Evolutionary conservation across 2,113 vertebrate species (phyloP).

Genomic region (Bufo gargarizans): DNA sequence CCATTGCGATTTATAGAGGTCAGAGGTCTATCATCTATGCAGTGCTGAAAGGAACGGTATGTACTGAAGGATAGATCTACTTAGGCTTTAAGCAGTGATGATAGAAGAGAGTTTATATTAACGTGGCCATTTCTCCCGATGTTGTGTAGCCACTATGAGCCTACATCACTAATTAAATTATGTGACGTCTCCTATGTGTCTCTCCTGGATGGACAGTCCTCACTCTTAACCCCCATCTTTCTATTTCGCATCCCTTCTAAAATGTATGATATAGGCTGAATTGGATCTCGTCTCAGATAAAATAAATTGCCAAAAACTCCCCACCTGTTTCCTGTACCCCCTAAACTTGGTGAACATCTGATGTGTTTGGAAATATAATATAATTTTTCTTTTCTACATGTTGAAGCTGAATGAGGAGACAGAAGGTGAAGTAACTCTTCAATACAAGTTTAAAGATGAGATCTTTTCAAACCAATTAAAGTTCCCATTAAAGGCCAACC

Average conservation of each 20-base stretch:
- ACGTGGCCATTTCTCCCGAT: not conserved
- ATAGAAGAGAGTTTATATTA: not conserved
- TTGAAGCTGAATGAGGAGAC: not conserved
- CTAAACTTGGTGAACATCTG: too few relatives aligned
- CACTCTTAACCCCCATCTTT: too few relatives aligned
- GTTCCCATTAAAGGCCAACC: constrained; percentile 59
- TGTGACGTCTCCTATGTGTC: too few relatives aligned
- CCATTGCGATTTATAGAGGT: constrained; percentile 62
- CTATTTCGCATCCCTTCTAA: too few relatives aligned
- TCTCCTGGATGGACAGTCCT: too few relatives aligned
- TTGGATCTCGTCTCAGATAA: too few relatives aligned
- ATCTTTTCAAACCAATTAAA: constrained; percentile 51
- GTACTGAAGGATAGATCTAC: too few relatives aligned
- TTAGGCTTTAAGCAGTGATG: not conserved
- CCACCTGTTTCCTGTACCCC: too few relatives aligned
- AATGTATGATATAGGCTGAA: too few relatives aligned
- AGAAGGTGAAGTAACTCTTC: constrained; percentile 58
- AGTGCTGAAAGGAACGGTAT: constrained; percentile 59
- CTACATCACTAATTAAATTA: not conserved
- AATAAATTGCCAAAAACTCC: too few relatives aligned
- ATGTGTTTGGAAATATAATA: too few relatives aligned
- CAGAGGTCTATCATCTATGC: constrained; percentile 67
- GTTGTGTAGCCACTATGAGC: not conserved
- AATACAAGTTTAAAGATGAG: constrained; percentile 60
- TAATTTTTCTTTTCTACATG: not conserved